Percentiles rank a stretch among this genome's conserved stretches.
phyloP scores from a whole-genome alignment of 1,140 invertebrate genomes.

The Littorina saxatilis region DNA sequence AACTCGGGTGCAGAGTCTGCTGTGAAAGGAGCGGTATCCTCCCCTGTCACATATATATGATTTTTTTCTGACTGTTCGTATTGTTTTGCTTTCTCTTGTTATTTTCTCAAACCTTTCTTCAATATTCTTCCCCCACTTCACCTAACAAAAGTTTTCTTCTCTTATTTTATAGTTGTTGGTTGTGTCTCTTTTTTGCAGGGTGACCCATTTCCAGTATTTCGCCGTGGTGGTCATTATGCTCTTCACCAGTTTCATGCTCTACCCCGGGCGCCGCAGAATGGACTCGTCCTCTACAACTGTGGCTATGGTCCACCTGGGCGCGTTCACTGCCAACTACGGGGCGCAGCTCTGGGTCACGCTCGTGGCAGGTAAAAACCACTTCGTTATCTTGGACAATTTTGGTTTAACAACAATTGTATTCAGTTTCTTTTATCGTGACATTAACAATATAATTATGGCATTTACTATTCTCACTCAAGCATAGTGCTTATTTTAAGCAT shows the following conservation, averaged over 20 bases:
- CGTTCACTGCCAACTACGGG: constrained; percentile 49
- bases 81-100: neutral
- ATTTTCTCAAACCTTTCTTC: neutral
- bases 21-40: too few species aligned
- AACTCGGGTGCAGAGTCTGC: too few species aligned
- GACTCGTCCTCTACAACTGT: constrained; percentile 38
- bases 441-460: too few species aligned
- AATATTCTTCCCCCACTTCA: neutral
- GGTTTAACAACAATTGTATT: too few species aligned
- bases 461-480: too few species aligned
- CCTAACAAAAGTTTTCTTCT: neutral
- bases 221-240: constrained; percentile 43
- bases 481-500: too few species aligned
- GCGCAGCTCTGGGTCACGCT: constrained; percentile 52
- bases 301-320: constrained; percentile 43
- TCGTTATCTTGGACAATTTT: too few species aligned
- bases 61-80: neutral
- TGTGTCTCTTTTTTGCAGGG: constrained; percentile 28
- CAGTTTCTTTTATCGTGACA: too few species aligned
- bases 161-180: too few species aligned
- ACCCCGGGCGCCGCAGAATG: constrained; percentile 37
- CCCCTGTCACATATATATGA: too few species aligned
- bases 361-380: constrained; percentile 48
- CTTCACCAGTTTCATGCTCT: constrained; percentile 48
- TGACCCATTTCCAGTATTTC: constrained; percentile 49